Conservation (phyloP, 2,888 invertebrate species). For the Ypsolopha scabrella region DNA sequence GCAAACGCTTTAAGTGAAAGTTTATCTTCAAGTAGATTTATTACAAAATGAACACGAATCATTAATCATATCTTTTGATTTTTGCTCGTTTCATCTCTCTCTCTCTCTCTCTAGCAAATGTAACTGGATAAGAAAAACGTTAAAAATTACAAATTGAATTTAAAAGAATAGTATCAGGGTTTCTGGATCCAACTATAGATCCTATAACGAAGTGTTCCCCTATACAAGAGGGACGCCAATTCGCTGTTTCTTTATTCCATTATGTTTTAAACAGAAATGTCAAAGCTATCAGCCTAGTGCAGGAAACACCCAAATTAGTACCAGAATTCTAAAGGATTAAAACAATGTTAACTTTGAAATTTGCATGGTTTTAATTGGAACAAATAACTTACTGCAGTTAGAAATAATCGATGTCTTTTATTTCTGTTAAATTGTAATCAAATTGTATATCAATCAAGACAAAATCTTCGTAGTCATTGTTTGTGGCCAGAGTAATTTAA, state of each 20-base stretch:
- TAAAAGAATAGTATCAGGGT: constrained; percentile 24
- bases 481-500: too few relatives aligned
- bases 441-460: too few relatives aligned
- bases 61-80: too few relatives aligned
- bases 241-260: constrained; percentile 69
- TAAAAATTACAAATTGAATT: not conserved
- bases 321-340: not conserved
- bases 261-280: constrained; percentile 65
- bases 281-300: constrained; percentile 57
- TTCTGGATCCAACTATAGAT: constrained; percentile 14
- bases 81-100: constrained; percentile 10
- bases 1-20: too few relatives aligned
- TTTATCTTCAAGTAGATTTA: too few relatives aligned
- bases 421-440: too few relatives aligned
- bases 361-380: constrained; percentile 8
- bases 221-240: constrained; percentile 44
- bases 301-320: constrained; percentile 20
- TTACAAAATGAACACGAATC: too few relatives aligned
- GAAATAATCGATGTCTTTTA: not conserved
- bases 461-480: too few relatives aligned
- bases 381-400: constrained; percentile 16
- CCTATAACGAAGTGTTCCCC: constrained; percentile 52
- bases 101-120: not conserved
- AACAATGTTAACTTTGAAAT: not conserved
- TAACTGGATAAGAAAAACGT: too few relatives aligned